Percentiles rank a stretch among this genome's conserved stretches.
Conservation (phyloP, 2,797 vertebrate species). For the Oceanodroma leucorhoa region DNA sequence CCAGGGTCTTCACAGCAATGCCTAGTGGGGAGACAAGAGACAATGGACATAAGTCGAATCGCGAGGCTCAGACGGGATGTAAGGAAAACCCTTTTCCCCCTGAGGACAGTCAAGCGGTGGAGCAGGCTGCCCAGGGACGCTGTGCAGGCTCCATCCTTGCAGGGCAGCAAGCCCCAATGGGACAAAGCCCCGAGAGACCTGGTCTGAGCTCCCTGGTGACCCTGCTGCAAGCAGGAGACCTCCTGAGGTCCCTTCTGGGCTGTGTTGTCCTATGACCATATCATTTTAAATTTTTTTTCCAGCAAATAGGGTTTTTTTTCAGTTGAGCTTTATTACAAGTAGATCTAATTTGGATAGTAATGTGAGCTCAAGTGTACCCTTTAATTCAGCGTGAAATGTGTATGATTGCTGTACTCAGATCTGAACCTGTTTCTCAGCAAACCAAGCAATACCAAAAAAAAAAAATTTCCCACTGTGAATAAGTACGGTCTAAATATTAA, state of each 20-base stretch:
- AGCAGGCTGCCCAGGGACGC: not conserved
- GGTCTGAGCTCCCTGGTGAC: not conserved
- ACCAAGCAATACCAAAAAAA: not conserved
- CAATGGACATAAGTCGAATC: accelerated
- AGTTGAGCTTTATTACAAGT: not conserved
- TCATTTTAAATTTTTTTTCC: not conserved
- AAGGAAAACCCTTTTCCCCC: not conserved
- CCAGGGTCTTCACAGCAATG: not conserved
- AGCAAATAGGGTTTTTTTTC: not conserved
- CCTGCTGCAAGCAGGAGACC: not conserved
- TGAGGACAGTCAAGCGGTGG: not conserved
- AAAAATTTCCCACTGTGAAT: not conserved
- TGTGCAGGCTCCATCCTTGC: not conserved
- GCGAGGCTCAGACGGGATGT: accelerated
- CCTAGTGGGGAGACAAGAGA: no score
- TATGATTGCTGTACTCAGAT: not conserved
- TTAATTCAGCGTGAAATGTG: not conserved
- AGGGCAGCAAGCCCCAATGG: not conserved
- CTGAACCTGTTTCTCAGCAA: not conserved
- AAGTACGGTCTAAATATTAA: not conserved
- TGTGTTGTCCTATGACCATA: not conserved
- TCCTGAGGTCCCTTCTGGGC: not conserved
- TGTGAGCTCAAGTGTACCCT: accelerated
- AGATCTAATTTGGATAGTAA: not conserved
- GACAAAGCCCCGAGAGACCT: not conserved